Conservation (phyloP, 1,140 invertebrate genomes). For the Medauroidea extradentata region DNA sequence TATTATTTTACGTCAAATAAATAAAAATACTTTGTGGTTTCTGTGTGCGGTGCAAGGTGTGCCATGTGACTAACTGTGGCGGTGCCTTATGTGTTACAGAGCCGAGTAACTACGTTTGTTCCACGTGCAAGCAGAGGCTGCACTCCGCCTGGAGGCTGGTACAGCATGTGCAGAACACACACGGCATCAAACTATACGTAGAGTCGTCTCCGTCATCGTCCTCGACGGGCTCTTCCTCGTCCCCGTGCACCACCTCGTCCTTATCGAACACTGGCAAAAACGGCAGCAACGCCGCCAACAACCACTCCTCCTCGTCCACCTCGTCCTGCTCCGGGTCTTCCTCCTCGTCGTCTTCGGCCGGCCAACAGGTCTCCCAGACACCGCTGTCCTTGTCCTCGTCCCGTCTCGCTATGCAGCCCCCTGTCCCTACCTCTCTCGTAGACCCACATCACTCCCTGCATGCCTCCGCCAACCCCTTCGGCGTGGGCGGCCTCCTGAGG, state of each 20-base stretch:
- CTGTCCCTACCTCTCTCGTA: neutral
- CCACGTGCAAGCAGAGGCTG: slow-evolving; percentile 84
- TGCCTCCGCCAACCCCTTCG: slow-evolving; percentile 62
- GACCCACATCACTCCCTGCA: slow-evolving; percentile 52
- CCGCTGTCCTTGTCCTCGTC: slow-evolving; percentile 16
- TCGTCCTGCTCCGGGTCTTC: slow-evolving; percentile 54
- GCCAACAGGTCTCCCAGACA: no score
- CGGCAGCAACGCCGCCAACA: slow-evolving; percentile 29
- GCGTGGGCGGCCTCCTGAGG: slow-evolving; percentile 57
- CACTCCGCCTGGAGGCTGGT: slow-evolving; percentile 90
- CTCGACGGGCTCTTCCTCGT: slow-evolving; percentile 17
- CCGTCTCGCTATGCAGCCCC: slow-evolving; percentile 11
- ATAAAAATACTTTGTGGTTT: no score
- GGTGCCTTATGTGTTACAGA: slow-evolving; percentile 67
- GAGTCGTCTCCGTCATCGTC: slow-evolving; percentile 53
- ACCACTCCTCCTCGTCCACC: slow-evolving; percentile 50
- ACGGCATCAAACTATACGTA: slow-evolving; percentile 90
- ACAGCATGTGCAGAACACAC: slow-evolving; percentile 90
- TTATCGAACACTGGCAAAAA: neutral
- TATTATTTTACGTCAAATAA: no score
- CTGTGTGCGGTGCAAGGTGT: no score
- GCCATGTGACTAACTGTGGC: neutral
- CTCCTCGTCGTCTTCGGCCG: slow-evolving; percentile 23
- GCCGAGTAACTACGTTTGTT: slow-evolving; percentile 90
- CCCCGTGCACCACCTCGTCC: slow-evolving; percentile 9